phyloP scores from a whole-genome alignment of 2,888 invertebrate genomes.

The Andrena minutula region DNA sequence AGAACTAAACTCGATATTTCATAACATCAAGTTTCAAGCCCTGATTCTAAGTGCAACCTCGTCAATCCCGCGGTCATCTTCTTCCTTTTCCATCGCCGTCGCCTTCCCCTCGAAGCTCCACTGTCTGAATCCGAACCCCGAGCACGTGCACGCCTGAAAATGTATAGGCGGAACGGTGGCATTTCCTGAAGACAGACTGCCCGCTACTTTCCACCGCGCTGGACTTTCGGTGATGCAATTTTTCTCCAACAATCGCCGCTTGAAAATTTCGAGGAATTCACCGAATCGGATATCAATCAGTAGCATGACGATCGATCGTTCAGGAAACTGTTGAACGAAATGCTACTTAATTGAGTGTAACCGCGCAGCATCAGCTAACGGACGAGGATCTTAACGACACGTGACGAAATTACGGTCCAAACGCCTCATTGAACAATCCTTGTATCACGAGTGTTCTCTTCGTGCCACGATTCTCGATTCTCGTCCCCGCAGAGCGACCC shows the following conservation, averaged over 20 bases:
- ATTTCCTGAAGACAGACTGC: background rate
- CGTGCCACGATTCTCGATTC: slow-evolving; percentile 9
- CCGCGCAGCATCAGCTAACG: slow-evolving; percentile 18
- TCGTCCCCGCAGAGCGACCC: slow-evolving; percentile 21
- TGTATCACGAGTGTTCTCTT: slow-evolving; percentile 18
- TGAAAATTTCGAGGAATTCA: no score
- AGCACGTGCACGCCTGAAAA: background rate
- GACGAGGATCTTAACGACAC: slow-evolving; percentile 37
- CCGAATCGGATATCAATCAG: no score
- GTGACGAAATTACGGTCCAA: slow-evolving; percentile 39
- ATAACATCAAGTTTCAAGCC: no score
- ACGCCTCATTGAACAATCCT: slow-evolving; percentile 18
- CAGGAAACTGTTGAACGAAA: background rate
- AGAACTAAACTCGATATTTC: no score
- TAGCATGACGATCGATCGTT: no score
- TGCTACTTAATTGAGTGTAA: slow-evolving; percentile 8
- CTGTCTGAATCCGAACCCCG: background rate
- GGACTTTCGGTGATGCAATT: no score
- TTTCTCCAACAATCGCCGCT: no score
- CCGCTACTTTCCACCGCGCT: no score
- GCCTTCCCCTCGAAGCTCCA: slow-evolving; percentile 3
- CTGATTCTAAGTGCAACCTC: background rate
- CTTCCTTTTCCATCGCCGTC: no score
- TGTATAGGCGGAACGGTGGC: no score
- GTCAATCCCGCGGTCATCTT: background rate